These are phyloP conservation scores for Diprion similis DNA, from an alignment of 1,140 invertebrate species.

Conservation along the genomic window DNA sequence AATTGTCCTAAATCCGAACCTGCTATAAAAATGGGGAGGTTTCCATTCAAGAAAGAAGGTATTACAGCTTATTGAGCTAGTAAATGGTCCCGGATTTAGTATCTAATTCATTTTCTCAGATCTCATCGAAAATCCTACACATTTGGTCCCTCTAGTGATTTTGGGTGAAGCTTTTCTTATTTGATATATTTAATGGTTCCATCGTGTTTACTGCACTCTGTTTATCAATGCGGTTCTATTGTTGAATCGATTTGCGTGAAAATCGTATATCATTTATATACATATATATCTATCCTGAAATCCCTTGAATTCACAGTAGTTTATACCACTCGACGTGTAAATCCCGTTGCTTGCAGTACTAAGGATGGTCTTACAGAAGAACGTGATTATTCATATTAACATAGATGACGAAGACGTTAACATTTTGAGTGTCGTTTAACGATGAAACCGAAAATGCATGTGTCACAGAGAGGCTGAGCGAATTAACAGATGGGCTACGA, in stretches of 20 bases:
- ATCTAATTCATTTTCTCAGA: no score
- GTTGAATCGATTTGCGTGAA: neutral
- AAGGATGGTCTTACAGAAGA: neutral
- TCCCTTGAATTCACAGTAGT: slow-evolving; percentile 12
- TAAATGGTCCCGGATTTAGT: no score
- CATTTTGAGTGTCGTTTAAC: slow-evolving; percentile 38
- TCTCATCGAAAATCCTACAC: no score
- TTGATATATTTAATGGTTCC: no score
- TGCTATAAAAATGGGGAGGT: no score
- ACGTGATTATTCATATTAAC: slow-evolving; percentile 22
- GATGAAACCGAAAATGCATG: slow-evolving; percentile 47
- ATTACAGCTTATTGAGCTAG: no score
- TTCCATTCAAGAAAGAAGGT: no score
- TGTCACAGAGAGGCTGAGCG: slow-evolving; percentile 61
- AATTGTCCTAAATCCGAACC: no score
- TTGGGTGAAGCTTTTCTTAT: no score
- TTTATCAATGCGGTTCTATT: neutral
- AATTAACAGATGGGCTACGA: slow-evolving; percentile 62
- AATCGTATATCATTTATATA: no score
- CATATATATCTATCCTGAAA: neutral
- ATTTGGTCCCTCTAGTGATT: no score
- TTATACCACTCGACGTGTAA: slow-evolving; percentile 6
- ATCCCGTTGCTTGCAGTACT: slow-evolving; percentile 5
- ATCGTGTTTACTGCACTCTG: no score
- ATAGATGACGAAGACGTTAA: slow-evolving; percentile 45